Evolutionary conservation across 2,888 invertebrate species (phyloP).

Genomic region (Unio pictorum): DNA sequence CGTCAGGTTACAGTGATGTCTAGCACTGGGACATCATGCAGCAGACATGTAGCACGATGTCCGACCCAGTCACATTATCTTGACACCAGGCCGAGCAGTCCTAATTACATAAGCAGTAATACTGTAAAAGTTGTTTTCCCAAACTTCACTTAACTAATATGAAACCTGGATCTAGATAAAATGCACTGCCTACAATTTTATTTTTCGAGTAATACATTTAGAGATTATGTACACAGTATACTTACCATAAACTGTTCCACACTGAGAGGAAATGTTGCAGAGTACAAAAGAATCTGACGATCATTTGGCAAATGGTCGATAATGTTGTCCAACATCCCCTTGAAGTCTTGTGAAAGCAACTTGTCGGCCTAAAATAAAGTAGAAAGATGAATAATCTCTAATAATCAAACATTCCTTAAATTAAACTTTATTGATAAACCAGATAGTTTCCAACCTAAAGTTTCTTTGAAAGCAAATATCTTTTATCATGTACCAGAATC

Average conservation of each 20-base stretch:
- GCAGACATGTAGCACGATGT: too few species aligned
- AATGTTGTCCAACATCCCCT: slow-evolving; percentile 98
- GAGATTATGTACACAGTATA: slow-evolving; percentile 2
- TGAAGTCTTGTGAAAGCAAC: slow-evolving; percentile 98
- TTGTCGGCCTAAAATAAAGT: slow-evolving; percentile 84
- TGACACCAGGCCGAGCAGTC: too few species aligned
- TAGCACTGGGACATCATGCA: too few species aligned
- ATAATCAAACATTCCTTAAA: neutral
- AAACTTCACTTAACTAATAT: neutral
- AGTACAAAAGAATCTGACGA: slow-evolving; percentile 97
- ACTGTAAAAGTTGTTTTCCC: neutral
- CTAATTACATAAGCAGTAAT: too few species aligned
- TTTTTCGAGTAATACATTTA: too few species aligned
- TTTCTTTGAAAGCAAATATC: neutral
- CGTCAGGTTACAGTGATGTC: too few species aligned
- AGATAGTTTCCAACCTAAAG: neutral
- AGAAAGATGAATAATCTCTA: slow-evolving; percentile 1
- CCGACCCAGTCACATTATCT: too few species aligned
- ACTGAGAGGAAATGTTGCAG: slow-evolving; percentile 98
- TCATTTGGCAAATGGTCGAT: slow-evolving; percentile 92
- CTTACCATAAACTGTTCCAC: slow-evolving; percentile 96
- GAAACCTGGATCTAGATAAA: neutral
- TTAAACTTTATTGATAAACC: neutral
- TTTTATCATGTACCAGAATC: too few species aligned
- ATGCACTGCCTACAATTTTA: too few species aligned